These are phyloP conservation scores for Aphis craccivora DNA, from an alignment of 1,140 invertebrate species.

Conservation along the genomic window DNA sequence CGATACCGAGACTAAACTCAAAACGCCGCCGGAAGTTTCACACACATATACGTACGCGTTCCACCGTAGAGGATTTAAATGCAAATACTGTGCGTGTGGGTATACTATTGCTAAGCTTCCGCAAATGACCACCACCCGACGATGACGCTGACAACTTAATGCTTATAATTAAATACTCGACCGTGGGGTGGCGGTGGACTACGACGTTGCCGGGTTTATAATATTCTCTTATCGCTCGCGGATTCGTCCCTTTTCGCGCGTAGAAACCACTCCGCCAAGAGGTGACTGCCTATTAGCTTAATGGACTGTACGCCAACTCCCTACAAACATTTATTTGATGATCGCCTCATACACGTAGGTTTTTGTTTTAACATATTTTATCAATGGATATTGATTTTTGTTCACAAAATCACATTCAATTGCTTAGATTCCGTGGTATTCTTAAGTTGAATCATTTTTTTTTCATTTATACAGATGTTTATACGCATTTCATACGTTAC, in stretches of 20 bases:
- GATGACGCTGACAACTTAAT: constrained; percentile 42
- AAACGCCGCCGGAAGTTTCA: constrained; percentile 50
- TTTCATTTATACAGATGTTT: no score
- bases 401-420: no score
- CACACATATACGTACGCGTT: not conserved
- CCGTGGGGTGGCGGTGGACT: not conserved
- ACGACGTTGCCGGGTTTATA: not conserved
- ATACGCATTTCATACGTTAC: no score
- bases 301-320: not conserved
- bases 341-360: not conserved
- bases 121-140: constrained; percentile 39
- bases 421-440: not conserved
- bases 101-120: constrained; percentile 9
- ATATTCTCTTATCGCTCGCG: constrained; percentile 46
- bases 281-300: constrained; percentile 27
- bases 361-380: not conserved
- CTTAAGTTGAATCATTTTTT: not conserved
- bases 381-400: not conserved
- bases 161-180: constrained; percentile 47
- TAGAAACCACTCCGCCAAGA: not conserved
- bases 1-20: constrained; percentile 14
- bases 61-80: constrained; percentile 21
- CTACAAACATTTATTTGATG: not conserved
- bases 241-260: constrained; percentile 23
- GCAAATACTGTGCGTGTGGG: not conserved